Conservation (phyloP, 2,113 vertebrate genomes). For the Vicugna pacos region DNA sequence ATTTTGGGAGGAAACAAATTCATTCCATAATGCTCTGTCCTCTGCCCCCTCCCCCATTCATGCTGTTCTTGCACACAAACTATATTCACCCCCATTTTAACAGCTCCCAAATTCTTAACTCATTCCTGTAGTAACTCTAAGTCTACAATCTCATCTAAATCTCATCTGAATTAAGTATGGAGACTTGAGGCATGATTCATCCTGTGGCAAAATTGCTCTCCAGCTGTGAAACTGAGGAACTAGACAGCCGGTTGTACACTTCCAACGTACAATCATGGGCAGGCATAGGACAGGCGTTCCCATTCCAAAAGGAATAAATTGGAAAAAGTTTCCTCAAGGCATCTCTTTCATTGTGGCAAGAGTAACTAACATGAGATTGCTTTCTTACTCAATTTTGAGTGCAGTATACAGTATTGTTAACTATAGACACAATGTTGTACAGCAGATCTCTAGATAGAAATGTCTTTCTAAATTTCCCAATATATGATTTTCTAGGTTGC, state of each 20-base stretch:
- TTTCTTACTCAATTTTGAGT: neutral
- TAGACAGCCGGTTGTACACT: neutral
- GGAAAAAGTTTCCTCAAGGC: neutral
- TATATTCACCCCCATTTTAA: neutral
- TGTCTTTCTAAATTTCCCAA: neutral
- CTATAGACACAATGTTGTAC: neutral
- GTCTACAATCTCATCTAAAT: neutral
- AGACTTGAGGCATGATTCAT: neutral
- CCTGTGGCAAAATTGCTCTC: neutral
- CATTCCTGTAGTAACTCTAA: neutral
- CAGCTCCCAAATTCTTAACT: neutral
- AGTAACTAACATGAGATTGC: neutral
- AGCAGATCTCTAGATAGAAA: neutral
- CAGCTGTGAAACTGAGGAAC: neutral
- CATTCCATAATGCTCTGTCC: neutral
- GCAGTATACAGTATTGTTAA: neutral
- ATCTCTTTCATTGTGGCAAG: neutral
- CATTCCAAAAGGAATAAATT: neutral
- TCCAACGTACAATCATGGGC: neutral
- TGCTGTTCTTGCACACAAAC: neutral
- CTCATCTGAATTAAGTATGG: neutral
- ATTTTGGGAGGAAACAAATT: neutral
- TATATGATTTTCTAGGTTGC: neutral
- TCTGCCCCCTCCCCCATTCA: neutral
- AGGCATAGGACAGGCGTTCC: neutral